These are phyloP conservation scores for Oryctes rhinoceros DNA, from an alignment of 1,140 invertebrate genomes.

Conservation along the genomic window DNA sequence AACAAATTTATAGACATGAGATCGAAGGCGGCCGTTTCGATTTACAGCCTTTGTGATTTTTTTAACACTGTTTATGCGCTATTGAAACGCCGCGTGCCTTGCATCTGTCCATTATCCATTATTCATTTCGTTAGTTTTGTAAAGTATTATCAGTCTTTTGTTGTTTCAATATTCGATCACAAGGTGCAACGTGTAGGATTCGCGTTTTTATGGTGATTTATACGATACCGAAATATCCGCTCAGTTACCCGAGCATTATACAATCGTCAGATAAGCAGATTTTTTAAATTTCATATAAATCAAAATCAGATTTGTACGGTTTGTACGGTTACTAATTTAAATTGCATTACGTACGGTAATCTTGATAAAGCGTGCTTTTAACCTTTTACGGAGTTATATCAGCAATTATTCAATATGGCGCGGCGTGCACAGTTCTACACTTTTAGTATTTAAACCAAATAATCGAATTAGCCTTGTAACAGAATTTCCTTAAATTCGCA, in stretches of 20 bases:
- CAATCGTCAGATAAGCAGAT: slow-evolving; percentile 1
- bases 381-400: not conserved
- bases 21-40: slow-evolving; percentile 49
- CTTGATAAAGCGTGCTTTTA: not conserved
- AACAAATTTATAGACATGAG: slow-evolving; percentile 56
- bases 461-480: too few species aligned
- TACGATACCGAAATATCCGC: slow-evolving; percentile 34
- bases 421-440: not conserved
- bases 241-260: not conserved
- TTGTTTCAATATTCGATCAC: slow-evolving; percentile 40
- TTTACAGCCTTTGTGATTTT: slow-evolving; percentile 51
- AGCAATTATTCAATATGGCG: not conserved
- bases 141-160: slow-evolving; percentile 39
- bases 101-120: slow-evolving; percentile 54
- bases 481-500: too few species aligned
- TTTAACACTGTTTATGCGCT: slow-evolving; percentile 45
- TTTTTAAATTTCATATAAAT: slow-evolving; percentile 27
- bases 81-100: slow-evolving; percentile 48
- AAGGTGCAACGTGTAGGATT: slow-evolving; percentile 35
- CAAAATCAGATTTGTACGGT: not conserved
- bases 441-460: too few species aligned
- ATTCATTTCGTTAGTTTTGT: slow-evolving; percentile 44
- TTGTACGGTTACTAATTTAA: not conserved
- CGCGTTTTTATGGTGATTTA: slow-evolving; percentile 40
- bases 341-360: not conserved